A percentile compares a stretch with the other conserved stretches of the same genome.
phyloP scores from a whole-genome alignment of 64 coral and sea anemone genomes.

The Anthopleura sola region DNA sequence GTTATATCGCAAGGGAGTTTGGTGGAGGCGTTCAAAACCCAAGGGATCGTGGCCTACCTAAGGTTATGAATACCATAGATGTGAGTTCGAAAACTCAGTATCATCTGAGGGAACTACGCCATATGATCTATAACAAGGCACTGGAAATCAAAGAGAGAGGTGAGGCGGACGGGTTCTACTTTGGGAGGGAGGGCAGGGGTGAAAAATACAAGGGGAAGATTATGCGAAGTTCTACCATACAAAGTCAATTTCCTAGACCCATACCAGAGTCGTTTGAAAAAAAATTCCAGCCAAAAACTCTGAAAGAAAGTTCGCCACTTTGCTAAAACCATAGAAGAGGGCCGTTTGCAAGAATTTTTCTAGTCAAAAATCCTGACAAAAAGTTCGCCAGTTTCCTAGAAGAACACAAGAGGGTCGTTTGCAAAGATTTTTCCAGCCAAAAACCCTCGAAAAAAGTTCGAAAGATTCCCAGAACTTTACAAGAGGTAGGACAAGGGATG shows the following conservation, averaged over 20 bases:
- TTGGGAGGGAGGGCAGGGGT: neutral
- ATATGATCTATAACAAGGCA: constrained; percentile 92
- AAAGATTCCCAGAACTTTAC: neutral
- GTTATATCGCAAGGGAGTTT: constrained; percentile 77
- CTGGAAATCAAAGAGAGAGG: constrained; percentile 93
- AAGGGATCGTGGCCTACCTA: constrained; percentile 85
- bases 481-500: neutral
- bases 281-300: too few relatives aligned
- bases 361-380: too few relatives aligned
- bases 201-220: neutral
- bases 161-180: neutral
- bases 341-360: too few relatives aligned
- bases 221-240: neutral
- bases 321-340: too few relatives aligned
- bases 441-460: too few relatives aligned
- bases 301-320: too few relatives aligned
- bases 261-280: too few relatives aligned
- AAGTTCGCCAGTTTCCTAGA: too few relatives aligned
- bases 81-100: constrained; percentile 87
- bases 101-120: constrained; percentile 73
- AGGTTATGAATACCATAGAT: constrained; percentile 83
- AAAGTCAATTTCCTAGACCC: too few relatives aligned
- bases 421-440: too few relatives aligned
- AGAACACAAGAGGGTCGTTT: too few relatives aligned
- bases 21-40: constrained; percentile 65